Evolutionary conservation across 1,140 invertebrate genomes (phyloP).

Genomic region (Drosophila nikananu): DNA sequence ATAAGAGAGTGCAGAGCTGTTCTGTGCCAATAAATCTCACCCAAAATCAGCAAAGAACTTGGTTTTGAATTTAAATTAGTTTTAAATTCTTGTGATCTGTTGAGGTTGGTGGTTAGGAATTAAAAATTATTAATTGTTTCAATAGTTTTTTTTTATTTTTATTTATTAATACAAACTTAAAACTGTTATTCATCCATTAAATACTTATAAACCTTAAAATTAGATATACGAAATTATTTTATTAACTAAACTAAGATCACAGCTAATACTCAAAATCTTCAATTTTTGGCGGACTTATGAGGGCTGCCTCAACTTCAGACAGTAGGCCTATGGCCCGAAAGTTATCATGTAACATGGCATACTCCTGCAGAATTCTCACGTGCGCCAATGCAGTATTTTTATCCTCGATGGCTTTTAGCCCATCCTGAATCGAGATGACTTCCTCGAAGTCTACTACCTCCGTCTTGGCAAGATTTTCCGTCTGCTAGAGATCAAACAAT

Average conservation of each 20-base stretch:
- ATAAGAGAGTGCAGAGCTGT: not conserved
- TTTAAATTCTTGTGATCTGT: not conserved
- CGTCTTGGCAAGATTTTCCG: not conserved
- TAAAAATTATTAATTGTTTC: not conserved
- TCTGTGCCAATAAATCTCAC: conserved; percentile 2
- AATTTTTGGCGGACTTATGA: conserved; percentile 38
- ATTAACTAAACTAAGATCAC: not conserved
- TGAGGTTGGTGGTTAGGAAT: not conserved
- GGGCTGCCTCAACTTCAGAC: conserved; percentile 54
- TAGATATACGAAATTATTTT: not conserved
- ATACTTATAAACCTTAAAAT: not conserved
- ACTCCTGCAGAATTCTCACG: conserved; percentile 57
- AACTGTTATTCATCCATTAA: too few species aligned
- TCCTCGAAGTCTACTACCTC: not conserved
- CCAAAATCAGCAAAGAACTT: conserved; percentile 13
- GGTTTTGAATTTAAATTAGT: not conserved
- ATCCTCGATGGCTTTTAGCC: conserved; percentile 16
- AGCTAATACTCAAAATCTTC: conserved; percentile 35
- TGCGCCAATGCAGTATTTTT: conserved; percentile 44
- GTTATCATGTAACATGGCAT: conserved; percentile 65
- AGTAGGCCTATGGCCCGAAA: conserved; percentile 66
- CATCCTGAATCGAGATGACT: not conserved
- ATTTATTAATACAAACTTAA: not conserved
- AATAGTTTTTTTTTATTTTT: not conserved
- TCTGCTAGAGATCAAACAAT: not conserved